Conservation (phyloP, 2,888 invertebrate genomes). For the Cyclophora punctaria region DNA sequence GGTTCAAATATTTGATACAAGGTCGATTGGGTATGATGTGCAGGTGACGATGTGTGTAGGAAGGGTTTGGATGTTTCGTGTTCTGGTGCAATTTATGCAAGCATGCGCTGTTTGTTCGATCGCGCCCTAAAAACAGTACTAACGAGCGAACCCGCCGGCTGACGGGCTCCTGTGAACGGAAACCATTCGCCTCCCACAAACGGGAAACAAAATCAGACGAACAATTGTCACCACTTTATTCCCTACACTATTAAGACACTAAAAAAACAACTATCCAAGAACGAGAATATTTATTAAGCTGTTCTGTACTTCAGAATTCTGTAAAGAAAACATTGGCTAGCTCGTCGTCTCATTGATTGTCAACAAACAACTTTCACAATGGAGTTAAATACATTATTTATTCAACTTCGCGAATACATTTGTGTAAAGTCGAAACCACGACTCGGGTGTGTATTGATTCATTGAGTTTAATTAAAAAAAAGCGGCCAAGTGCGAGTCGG, state of each 20-base stretch:
- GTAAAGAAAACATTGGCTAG: no score
- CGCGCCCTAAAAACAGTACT: slow-evolving; percentile 67
- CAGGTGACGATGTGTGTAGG: slow-evolving; percentile 20
- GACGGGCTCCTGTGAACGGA: slow-evolving; percentile 54
- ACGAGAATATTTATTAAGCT: no score
- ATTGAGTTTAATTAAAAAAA: slow-evolving; percentile 5
- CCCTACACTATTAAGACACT: slow-evolving; percentile 3
- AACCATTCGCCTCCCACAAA: slow-evolving; percentile 37
- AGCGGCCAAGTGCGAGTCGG: no score
- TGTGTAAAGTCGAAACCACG: slow-evolving; percentile 9
- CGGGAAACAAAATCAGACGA: slow-evolving; percentile 34
- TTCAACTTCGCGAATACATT: slow-evolving; percentile 10
- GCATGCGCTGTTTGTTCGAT: slow-evolving; percentile 65
- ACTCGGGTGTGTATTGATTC: slow-evolving; percentile 11
- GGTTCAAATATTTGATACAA: slow-evolving; percentile 47
- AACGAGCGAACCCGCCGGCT: slow-evolving; percentile 51
- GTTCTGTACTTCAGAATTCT: no score
- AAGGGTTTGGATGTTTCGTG: slow-evolving; percentile 38
- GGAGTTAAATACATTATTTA: slow-evolving; percentile 7
- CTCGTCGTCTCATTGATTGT: not conserved
- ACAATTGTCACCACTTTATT: slow-evolving; percentile 30
- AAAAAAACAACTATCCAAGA: no score
- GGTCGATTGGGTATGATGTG: slow-evolving; percentile 35
- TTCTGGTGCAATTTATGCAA: slow-evolving; percentile 61
- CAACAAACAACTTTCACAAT: slow-evolving; percentile 17